These are phyloP conservation scores for Thalassaphorura encarpata DNA, from an alignment of 1,140 invertebrate species.

Conservation along the genomic window DNA sequence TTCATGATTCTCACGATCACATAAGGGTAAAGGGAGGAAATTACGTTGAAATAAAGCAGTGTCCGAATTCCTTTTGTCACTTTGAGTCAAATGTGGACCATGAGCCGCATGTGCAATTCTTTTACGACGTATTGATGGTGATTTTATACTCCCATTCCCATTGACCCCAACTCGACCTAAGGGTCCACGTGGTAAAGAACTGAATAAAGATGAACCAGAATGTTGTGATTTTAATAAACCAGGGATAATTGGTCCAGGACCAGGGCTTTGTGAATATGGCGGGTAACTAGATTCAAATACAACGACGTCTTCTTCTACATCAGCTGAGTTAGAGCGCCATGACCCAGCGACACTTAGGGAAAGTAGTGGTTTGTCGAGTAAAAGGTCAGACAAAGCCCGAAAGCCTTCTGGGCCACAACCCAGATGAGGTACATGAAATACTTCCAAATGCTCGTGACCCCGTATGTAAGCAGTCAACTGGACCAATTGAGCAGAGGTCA, in stretches of 20 bases:
- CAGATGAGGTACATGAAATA: conserved; percentile 47
- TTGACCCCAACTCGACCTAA: too few relatives aligned
- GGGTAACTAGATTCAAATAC: too few relatives aligned
- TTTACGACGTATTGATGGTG: conserved; percentile 28
- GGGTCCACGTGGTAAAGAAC: conserved; percentile 20
- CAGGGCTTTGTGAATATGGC: conserved; percentile 9
- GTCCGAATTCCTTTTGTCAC: conserved; percentile 45
- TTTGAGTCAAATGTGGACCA: conserved; percentile 29
- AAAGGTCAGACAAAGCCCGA: conserved; percentile 40
- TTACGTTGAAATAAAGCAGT: conserved; percentile 44
- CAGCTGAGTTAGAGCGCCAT: conserved; percentile 26
- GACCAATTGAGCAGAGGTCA: conserved; percentile 43
- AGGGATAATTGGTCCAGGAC: neutral
- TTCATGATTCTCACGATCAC: conserved; percentile 42
- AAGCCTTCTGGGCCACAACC: conserved; percentile 46
- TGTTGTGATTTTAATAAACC: too few relatives aligned
- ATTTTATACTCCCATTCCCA: too few relatives aligned
- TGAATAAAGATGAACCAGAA: too few relatives aligned
- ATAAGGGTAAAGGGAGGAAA: conserved; percentile 43
- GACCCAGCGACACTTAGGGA: conserved; percentile 44
- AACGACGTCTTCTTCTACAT: conserved; percentile 23
- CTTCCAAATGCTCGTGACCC: conserved; percentile 40
- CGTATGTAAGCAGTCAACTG: conserved; percentile 43
- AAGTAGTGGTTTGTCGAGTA: conserved; percentile 41
- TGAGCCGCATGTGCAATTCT: too few relatives aligned